A percentile compares a stretch with the other conserved stretches of the same genome.
Conservation (phyloP, 2,888 invertebrate species). For the Macrosoma leucophasiata region DNA sequence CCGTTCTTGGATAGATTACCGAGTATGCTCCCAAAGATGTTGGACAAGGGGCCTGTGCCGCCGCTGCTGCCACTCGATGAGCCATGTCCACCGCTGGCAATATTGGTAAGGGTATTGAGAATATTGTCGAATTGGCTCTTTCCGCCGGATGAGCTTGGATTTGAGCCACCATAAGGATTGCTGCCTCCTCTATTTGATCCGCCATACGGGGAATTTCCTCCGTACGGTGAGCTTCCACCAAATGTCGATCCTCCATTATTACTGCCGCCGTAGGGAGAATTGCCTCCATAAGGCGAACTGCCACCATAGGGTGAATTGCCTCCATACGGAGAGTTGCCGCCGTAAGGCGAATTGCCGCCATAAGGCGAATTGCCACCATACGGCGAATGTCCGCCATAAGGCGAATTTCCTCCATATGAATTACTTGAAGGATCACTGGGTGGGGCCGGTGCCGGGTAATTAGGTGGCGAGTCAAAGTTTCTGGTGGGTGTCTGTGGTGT, state of each 20-base stretch:
- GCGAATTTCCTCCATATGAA: conserved; percentile 28
- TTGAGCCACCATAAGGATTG: conserved; percentile 32
- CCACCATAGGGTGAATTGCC: conserved; percentile 32
- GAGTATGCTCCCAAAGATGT: conserved; percentile 57
- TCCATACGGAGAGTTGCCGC: conserved; percentile 31
- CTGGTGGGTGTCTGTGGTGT: conserved; percentile 45
- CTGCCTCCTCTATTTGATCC: conserved; percentile 30
- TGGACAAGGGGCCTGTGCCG: conserved; percentile 38
- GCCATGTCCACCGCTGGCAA: conserved; percentile 26
- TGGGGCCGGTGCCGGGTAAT: conserved; percentile 63
- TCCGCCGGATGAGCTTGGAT: conserved; percentile 19
- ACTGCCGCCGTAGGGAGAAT: conserved; percentile 34
- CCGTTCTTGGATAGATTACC: conserved; percentile 54
- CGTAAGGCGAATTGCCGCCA: conserved; percentile 31
- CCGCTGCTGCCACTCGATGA: conserved; percentile 24
- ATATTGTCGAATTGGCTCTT: conserved; percentile 23
- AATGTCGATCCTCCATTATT: conserved; percentile 30
- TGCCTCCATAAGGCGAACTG: conserved; percentile 25
- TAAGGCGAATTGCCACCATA: conserved; percentile 33
- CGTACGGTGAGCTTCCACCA: conserved; percentile 34
- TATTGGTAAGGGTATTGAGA: conserved; percentile 23
- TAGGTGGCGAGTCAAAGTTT: conserved; percentile 51
- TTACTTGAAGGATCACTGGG: no score
- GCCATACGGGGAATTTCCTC: conserved; percentile 31
- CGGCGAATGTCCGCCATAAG: conserved; percentile 27